Evolutionary conservation across 2,797 vertebrate genomes (phyloP), one percentile per base, ranked within the genome.

Genomic region (Schizopygopsis pylzovi): DNA sequence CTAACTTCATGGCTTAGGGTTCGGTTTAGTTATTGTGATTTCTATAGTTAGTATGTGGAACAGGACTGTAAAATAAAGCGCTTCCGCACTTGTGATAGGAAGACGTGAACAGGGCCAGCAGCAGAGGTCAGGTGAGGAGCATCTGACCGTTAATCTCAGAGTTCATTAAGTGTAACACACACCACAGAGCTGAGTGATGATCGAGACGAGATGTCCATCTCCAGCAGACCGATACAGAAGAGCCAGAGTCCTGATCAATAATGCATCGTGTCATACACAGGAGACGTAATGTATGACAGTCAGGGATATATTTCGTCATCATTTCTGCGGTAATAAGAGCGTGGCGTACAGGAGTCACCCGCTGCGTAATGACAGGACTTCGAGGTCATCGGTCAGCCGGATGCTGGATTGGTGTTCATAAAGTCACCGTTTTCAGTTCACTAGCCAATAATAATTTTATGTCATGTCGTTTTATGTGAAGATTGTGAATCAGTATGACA

Each of bases 131-230:
- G 13, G 13, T 20, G 67, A 87, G 56, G 63, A 73, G 47, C 67
- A 15, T 73, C 63, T 49, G 70, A 47, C 25, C 76, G 86, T 37
- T 54, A 70, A 83, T 91, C 90, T 86, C 88, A 81, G 88, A 93
- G 93, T 95, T 93, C 94, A 95, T 95, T 93, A 91, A 88, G 25
- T 83, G 90, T 91, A 89, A 91, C 86, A 90, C 87, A 91, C 93
- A 90, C 93, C 61, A 49, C 89, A 90, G 92, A 89, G 91, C 18
- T 70, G 90, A 93, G 89, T 87, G 88, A 93, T 89, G 90, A 89
- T 68, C 10, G 28, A 52, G 72, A 52, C 25, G 7, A 65, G 78
- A 61, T 80, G 59, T 47, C 78, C 59, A 11, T 80, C 25, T 81
- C 79, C 47, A 43, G 1, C 15, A 41, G 67, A 56, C 56, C 80